Evolutionary conservation across 1,140 invertebrate species (phyloP), one percentile per base, ranked within the genome.

Genomic region (Chlorops oryzae): DNA sequence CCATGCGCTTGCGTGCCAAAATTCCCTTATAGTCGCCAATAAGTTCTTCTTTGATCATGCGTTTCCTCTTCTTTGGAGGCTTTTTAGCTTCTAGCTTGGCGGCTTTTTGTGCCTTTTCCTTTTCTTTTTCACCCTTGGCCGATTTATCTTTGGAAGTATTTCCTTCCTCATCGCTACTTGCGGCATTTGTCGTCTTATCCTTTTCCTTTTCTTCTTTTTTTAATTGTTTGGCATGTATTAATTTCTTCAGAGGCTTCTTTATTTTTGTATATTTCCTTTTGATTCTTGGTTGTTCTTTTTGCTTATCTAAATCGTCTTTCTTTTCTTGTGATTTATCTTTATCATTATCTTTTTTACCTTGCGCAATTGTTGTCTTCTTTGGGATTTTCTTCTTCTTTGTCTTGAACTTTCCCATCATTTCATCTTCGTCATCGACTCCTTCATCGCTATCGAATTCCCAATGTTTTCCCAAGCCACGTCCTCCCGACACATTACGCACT

Each of bases 1-100:
- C 92, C 90, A 95, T 93, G 22, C 92, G 78, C 64, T 92, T 93
- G 56, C 85, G 81, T 2, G 91, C 88, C 1, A 92, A 84, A 81
- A 91, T 89, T 57, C 89, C 87, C 61, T 89, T 88, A 38, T 91
- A 73, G 63, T 91, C 88, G 2, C 67, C 63, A 13, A 68, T 70
- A 81, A 90, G 89, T 17, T 86, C 80, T 23, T 88, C 77, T 62
- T 87, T 84, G 40, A 80, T 80, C 54, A 79, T 74, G 42, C 73
- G 78, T 35, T 76, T 74, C 13, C 79, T 70, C 35, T 71, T 71
- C 24, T 68, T 67, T 6, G 64, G 64, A 25, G 67, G 20, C 45
- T 65, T 62, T 39, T 65, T 68, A 17, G 62, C 40, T 22, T 56
- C 45, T 7, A 13, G n/a, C 21, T 41, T 4, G 23, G 59, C 32